Percentiles rank a stretch among this genome's conserved stretches.
Conservation (phyloP, 2,888 invertebrate species). For the Galeruca laticollis region DNA sequence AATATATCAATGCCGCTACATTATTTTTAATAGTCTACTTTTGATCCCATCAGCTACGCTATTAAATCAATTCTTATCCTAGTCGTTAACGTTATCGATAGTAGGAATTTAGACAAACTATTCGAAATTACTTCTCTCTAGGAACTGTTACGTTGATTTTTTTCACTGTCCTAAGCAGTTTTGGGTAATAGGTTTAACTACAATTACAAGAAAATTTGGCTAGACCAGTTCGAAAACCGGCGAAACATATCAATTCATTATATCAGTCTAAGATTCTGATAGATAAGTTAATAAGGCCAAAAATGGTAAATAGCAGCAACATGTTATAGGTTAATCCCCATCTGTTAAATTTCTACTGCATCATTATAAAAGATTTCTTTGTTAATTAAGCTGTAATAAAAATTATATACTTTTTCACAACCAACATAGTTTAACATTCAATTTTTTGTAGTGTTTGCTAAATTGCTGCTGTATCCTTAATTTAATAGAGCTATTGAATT, state of each 20-base stretch:
- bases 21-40: too few species aligned
- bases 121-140: slow-evolving; percentile 9
- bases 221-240: slow-evolving; percentile 53
- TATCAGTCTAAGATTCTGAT: slow-evolving; percentile 63
- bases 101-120: too few species aligned
- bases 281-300: slow-evolving; percentile 64
- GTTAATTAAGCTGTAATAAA: too few species aligned
- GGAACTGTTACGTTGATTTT: slow-evolving; percentile 17
- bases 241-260: slow-evolving; percentile 49
- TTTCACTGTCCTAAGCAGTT: slow-evolving; percentile 40
- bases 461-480: too few species aligned
- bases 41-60: neutral
- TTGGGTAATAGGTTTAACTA: slow-evolving; percentile 43
- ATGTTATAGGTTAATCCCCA: slow-evolving; percentile 4
- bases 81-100: too few species aligned
- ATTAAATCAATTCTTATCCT: neutral
- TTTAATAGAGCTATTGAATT: too few species aligned
- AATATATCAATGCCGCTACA: too few species aligned
- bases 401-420: too few species aligned
- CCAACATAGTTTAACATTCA: too few species aligned
- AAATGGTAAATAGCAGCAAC: slow-evolving; percentile 54
- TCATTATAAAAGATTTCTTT: too few species aligned
- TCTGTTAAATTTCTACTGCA: neutral
- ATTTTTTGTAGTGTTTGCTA: too few species aligned
- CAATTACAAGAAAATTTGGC: slow-evolving; percentile 58